These are phyloP conservation scores for Tridacna gigas DNA, from an alignment of 2,888 invertebrate species.

Conservation along the genomic window DNA sequence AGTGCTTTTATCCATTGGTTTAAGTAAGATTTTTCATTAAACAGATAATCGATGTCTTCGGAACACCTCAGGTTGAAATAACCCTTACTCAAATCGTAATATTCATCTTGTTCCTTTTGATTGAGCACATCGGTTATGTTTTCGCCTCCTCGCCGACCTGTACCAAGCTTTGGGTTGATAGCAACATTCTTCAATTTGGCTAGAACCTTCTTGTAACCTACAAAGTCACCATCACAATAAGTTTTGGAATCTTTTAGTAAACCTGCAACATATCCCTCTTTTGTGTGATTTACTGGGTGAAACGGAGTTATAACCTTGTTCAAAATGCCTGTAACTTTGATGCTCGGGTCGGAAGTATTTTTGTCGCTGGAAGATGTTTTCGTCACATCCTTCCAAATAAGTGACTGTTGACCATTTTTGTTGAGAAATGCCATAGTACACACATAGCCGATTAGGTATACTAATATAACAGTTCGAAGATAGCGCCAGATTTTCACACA, in stretches of 20 bases:
- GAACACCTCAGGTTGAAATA: conserved; percentile 69
- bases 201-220: conserved; percentile 53
- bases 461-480: not conserved
- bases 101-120: conserved; percentile 71
- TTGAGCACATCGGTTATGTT: conserved; percentile 66
- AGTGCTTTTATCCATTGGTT: conserved; percentile 53
- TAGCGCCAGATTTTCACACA: not conserved
- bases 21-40: conserved; percentile 56
- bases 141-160: conserved; percentile 68
- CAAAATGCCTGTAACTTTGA: not conserved
- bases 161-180: conserved; percentile 54
- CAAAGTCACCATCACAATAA: conserved; percentile 52
- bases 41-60: conserved; percentile 32
- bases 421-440: not conserved
- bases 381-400: not conserved
- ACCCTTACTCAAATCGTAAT: conserved; percentile 61
- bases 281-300: not conserved
- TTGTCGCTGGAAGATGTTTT: not conserved
- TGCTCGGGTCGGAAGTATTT: not conserved
- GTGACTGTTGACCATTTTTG: not conserved
- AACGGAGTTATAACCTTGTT: not conserved
- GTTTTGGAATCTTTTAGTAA: not conserved
- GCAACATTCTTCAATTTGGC: conserved; percentile 57
- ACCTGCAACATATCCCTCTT: not conserved
- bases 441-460: not conserved